Conservation (phyloP, 1,140 invertebrate species). For the Drosophila mojavensis region DNA sequence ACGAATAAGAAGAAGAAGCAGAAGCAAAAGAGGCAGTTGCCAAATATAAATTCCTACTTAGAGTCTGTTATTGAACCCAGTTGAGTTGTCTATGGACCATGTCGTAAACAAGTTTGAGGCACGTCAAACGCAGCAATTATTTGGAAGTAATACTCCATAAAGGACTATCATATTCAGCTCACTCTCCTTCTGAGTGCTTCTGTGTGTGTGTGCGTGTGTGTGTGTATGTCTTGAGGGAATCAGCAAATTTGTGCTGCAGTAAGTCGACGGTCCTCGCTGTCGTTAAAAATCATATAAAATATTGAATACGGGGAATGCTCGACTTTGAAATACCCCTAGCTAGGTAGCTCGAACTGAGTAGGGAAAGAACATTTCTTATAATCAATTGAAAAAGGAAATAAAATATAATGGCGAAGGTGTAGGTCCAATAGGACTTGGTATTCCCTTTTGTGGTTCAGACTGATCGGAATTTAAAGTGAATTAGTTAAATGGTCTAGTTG, state of each 20-base stretch:
- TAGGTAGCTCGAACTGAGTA: too few relatives aligned
- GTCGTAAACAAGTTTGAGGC: constrained; percentile 1
- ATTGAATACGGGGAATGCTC: neutral
- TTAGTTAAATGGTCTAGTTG: too few relatives aligned
- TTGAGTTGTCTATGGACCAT: neutral
- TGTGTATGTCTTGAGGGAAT: constrained; percentile 10
- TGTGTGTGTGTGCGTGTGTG: neutral
- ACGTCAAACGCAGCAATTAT: constrained; percentile 71
- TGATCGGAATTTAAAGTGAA: too few relatives aligned
- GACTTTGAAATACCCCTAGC: too few relatives aligned
- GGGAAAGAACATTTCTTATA: too few relatives aligned
- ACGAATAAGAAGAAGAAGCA: neutral
- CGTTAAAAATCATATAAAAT: constrained; percentile 40
- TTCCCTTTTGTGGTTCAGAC: too few relatives aligned
- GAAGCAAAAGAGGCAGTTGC: neutral
- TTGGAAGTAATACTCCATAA: constrained; percentile 8
- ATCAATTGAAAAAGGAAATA: too few relatives aligned
- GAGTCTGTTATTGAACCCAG: constrained; percentile 15
- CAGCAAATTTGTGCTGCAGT: constrained; percentile 36
- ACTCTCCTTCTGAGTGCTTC: neutral
- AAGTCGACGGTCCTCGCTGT: constrained; percentile 15
- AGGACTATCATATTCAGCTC: constrained; percentile 6
- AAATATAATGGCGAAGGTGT: too few relatives aligned
- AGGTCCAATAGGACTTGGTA: too few relatives aligned
- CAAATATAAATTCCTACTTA: constrained; percentile 41